phyloP scores from a whole-genome alignment of 2,113 vertebrate genomes.

The Scytalopus superciliaris region DNA sequence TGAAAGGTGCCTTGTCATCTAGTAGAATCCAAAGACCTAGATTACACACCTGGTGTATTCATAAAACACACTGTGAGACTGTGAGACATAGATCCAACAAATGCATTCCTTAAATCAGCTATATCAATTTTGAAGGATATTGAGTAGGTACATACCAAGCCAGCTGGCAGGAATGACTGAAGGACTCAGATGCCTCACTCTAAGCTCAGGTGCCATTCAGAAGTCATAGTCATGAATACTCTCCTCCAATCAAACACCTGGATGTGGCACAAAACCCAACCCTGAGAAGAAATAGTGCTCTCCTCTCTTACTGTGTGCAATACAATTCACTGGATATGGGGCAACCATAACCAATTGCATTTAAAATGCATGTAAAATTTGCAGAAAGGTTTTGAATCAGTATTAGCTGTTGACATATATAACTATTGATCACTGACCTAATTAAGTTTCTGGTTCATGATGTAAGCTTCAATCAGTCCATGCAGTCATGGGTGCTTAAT shows the following conservation, averaged over 20 bases:
- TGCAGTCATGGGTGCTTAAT: neutral
- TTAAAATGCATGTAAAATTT: neutral
- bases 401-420: neutral
- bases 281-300: neutral
- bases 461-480: neutral
- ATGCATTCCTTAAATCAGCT: neutral
- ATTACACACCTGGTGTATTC: neutral
- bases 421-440: neutral
- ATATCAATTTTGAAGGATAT: neutral
- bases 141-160: neutral
- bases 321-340: neutral
- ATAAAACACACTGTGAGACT: neutral
- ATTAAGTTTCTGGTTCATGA: neutral
- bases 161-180: neutral
- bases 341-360: neutral
- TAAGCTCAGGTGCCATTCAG: neutral
- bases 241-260: neutral
- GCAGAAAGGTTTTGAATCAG: neutral
- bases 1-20: neutral
- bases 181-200: neutral
- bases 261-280: neutral
- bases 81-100: neutral
- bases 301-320: neutral
- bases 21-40: neutral
- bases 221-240: neutral